These are phyloP conservation scores for Galeopterus variegatus DNA, from an alignment of 2,113 vertebrate genomes.

Conservation along the genomic window DNA sequence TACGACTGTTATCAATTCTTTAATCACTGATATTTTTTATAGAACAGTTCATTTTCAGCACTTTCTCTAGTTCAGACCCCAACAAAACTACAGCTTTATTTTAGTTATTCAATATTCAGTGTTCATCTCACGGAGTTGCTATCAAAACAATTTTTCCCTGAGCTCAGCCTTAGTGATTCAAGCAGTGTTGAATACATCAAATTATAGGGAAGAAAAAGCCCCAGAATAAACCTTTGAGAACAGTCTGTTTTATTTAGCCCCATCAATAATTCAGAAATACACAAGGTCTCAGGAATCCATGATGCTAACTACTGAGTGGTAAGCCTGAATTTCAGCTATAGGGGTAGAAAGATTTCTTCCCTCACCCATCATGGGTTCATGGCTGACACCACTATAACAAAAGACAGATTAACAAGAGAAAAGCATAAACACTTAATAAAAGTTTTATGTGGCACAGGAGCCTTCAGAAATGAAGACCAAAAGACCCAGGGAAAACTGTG, in stretches of 20 bases:
- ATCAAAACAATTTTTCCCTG: not conserved
- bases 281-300: not conserved
- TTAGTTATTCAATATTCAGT: conserved; percentile 36
- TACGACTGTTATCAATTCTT: not conserved
- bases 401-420: conserved; percentile 9
- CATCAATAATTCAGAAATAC: conserved; percentile 41
- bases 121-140: conserved; percentile 38
- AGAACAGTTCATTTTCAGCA: conserved; percentile 15
- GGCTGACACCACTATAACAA: not conserved
- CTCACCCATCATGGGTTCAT: not conserved
- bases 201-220: not conserved
- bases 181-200: conserved; percentile 1
- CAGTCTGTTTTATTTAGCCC: not conserved
- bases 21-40: conserved; percentile 35
- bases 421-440: conserved; percentile 17
- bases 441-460: not conserved
- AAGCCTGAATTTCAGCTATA: not conserved
- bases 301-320: not conserved
- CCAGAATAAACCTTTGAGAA: conserved; percentile 50
- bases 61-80: conserved; percentile 14
- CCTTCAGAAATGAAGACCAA: not conserved
- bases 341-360: not conserved
- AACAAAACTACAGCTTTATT: conserved; percentile 39
- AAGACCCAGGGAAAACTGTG: not conserved
- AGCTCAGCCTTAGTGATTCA: conserved; percentile 27